A percentile compares a stretch with the other conserved stretches of the same genome.
Evolutionary conservation across 2,113 vertebrate species (phyloP).

Genomic region (Channa argus): DNA sequence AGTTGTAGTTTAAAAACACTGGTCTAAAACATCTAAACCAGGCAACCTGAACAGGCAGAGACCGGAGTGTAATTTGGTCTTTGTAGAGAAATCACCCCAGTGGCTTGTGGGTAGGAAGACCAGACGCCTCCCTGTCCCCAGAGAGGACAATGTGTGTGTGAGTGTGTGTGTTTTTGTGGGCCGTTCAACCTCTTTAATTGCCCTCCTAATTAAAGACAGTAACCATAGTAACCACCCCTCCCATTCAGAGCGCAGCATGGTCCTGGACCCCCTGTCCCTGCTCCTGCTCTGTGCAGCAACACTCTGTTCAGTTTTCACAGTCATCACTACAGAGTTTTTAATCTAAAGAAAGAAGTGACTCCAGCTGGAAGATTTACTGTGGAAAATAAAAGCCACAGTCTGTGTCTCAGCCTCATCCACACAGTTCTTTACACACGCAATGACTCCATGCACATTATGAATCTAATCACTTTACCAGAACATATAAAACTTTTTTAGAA

Average conservation of each 20-base stretch:
- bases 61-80: conserved; percentile 33
- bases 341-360: too few relatives aligned
- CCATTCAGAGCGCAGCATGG: conserved; percentile 18
- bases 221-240: conserved; percentile 63
- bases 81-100: conserved; percentile 45
- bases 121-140: conserved; percentile 40
- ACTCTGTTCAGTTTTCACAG: background rate
- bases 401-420: too few relatives aligned
- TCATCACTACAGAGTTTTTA: too few relatives aligned
- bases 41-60: background rate
- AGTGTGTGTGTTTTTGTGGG: conserved; percentile 6
- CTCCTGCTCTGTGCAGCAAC: background rate
- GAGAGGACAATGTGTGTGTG: conserved; percentile 45
- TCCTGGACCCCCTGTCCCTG: conserved; percentile 37
- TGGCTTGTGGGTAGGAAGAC: conserved; percentile 61
- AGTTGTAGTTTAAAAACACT: background rate
- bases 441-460: too few relatives aligned
- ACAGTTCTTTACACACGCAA: too few relatives aligned
- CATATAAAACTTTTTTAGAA: too few relatives aligned
- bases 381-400: too few relatives aligned
- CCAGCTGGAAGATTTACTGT: too few relatives aligned
- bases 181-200: conserved; percentile 70
- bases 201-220: conserved; percentile 73
- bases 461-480: too few relatives aligned
- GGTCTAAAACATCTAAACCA: background rate